phyloP scores from a whole-genome alignment of 1,140 invertebrate species.

The Steinernema feltiae region DNA sequence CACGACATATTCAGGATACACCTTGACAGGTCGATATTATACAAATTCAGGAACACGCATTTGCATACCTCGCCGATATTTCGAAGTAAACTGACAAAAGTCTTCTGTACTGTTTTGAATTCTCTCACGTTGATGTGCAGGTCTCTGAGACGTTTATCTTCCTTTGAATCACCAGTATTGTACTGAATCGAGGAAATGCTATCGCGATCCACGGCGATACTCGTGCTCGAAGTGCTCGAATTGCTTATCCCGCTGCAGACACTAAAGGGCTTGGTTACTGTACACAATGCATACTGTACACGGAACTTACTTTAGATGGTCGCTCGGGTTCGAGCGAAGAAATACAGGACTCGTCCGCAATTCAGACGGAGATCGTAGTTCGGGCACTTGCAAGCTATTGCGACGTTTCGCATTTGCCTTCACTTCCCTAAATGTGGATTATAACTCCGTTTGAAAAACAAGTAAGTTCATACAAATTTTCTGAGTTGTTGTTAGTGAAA shows the following conservation, averaged over 20 bases:
- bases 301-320: neutral
- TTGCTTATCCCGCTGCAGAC: neutral
- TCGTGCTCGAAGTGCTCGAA: neutral
- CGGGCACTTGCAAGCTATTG: neutral
- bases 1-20: conserved; percentile 18
- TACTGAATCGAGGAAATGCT: conserved; percentile 16
- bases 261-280: neutral
- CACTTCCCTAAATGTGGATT: neutral
- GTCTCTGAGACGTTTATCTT: conserved; percentile 21
- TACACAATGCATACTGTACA: neutral
- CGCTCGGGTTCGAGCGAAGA: neutral
- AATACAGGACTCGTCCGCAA: neutral
- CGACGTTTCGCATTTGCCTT: neutral
- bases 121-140: conserved; percentile 25
- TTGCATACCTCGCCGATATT: conserved; percentile 21
- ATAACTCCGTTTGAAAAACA: neutral
- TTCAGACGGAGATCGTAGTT: neutral
- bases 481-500: neutral
- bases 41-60: neutral
- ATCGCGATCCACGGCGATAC: conserved; percentile 4
- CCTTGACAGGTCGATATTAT: neutral
- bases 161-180: conserved; percentile 24
- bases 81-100: conserved; percentile 14
- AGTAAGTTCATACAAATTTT: neutral
- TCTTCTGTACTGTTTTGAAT: conserved; percentile 20